Conservation (phyloP, 2,888 invertebrate genomes). For the Diadegma fenestrale region DNA sequence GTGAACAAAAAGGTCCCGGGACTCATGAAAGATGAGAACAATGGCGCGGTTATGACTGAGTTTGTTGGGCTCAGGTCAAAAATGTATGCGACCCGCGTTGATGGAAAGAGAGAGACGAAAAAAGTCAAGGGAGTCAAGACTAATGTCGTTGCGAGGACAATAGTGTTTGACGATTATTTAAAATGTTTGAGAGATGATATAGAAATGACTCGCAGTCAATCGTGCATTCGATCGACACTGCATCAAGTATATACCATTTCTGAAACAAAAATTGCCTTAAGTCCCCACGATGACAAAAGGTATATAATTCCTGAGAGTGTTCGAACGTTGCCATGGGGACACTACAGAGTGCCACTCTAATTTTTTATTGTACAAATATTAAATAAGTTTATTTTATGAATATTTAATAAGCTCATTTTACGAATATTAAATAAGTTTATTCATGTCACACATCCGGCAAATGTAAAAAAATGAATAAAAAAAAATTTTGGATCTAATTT, state of each 20-base stretch:
- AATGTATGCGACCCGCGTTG: background rate
- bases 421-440: no score
- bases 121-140: background rate
- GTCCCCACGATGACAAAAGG: background rate
- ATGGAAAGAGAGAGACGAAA: background rate
- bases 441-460: no score
- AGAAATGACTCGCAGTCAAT: no score
- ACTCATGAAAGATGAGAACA: constrained; percentile 6
- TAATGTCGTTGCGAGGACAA: background rate
- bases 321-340: background rate
- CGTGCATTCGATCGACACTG: background rate
- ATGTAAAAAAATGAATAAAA: no score
- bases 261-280: background rate
- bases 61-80: background rate
- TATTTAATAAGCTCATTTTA: no score
- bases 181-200: background rate
- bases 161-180: background rate
- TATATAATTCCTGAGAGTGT: background rate
- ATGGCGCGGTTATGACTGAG: background rate
- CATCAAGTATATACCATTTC: background rate
- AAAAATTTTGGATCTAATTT: no score
- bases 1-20: background rate
- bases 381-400: no score
- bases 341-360: no score
- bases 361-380: no score